A percentile compares a stretch with the other conserved stretches of the same genome.
Evolutionary conservation across 92 coral and sea anemone genomes (phyloP).

Genomic region (Bergia sp.): DNA sequence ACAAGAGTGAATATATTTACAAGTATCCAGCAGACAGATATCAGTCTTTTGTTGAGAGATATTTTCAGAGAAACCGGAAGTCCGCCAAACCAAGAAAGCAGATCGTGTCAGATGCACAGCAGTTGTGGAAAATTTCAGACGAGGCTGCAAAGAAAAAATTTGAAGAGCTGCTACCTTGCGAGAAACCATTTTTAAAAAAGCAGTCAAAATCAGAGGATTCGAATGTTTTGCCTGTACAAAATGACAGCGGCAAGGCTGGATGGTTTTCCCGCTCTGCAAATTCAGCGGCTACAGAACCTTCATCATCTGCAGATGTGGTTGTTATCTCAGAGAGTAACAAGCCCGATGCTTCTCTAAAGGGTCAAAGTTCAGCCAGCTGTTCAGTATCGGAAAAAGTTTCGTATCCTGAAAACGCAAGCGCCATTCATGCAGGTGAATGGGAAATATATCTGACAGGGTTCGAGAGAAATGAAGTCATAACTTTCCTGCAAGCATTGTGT

Average conservation of each 20-base stretch:
- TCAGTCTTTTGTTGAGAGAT: slow-evolving; percentile 20
- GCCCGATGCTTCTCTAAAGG: slow-evolving; percentile 15
- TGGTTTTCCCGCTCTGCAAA: slow-evolving; percentile 18
- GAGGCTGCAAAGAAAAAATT: slow-evolving; percentile 10
- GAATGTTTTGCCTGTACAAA: slow-evolving; percentile 13
- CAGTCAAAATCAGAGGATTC: slow-evolving; percentile 3
- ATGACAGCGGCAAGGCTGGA: slow-evolving; percentile 26
- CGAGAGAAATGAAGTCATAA: slow-evolving; percentile 2
- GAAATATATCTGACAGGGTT: slow-evolving; percentile 9
- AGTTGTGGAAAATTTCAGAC: slow-evolving; percentile 14
- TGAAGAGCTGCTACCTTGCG: slow-evolving; percentile 15
- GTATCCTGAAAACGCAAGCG: slow-evolving; percentile 19
- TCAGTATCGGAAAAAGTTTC: background rate
- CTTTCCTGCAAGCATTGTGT: slow-evolving; percentile 32
- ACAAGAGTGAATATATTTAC: slow-evolving; percentile 31
- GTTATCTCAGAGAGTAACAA: slow-evolving; percentile 2
- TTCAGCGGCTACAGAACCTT: slow-evolving; percentile 10
- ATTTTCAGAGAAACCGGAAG: slow-evolving; percentile 29
- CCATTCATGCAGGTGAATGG: slow-evolving; percentile 20
- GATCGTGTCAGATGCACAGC: slow-evolving; percentile 25
- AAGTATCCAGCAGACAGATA: slow-evolving; percentile 25
- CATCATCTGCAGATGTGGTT: slow-evolving; percentile 14
- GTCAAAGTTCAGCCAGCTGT: slow-evolving; percentile 18
- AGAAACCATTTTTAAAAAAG: background rate
- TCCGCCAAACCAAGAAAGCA: slow-evolving; percentile 25